phyloP scores from a whole-genome alignment of 2,113 vertebrate species.

The Todiramphus saurophagus region DNA sequence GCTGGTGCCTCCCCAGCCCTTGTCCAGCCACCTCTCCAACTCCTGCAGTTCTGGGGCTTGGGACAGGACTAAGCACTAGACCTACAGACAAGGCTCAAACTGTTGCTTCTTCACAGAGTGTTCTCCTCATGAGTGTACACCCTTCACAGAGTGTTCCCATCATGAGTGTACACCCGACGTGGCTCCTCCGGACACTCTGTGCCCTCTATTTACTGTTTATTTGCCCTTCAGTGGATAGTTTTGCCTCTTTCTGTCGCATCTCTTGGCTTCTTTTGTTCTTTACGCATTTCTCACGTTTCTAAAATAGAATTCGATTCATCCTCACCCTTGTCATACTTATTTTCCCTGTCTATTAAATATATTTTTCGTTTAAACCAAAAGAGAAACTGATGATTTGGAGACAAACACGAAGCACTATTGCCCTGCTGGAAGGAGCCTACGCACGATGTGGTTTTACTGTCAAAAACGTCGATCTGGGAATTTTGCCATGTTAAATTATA shows the following conservation, averaged over 20 bases:
- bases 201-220: rapidly evolving
- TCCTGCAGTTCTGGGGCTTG: background rate
- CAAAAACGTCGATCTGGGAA: background rate
- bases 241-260: background rate
- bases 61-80: background rate
- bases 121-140: too few relatives aligned
- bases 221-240: rapidly evolving
- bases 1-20: background rate
- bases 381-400: background rate
- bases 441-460: background rate
- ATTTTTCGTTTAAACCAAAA: background rate
- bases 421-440: background rate
- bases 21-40: background rate
- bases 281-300: background rate
- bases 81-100: background rate
- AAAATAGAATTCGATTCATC: rapidly evolving
- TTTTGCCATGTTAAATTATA: slow-evolving; percentile 6
- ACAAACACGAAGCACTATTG: background rate
- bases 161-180: rapidly evolving
- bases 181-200: rapidly evolving
- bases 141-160: background rate
- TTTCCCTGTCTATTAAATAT: background rate
- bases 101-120: background rate
- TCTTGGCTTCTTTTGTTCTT: background rate
- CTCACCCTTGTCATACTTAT: background rate